Conservation (phyloP, 2,113 vertebrate species). For the Caranx melampygus region DNA sequence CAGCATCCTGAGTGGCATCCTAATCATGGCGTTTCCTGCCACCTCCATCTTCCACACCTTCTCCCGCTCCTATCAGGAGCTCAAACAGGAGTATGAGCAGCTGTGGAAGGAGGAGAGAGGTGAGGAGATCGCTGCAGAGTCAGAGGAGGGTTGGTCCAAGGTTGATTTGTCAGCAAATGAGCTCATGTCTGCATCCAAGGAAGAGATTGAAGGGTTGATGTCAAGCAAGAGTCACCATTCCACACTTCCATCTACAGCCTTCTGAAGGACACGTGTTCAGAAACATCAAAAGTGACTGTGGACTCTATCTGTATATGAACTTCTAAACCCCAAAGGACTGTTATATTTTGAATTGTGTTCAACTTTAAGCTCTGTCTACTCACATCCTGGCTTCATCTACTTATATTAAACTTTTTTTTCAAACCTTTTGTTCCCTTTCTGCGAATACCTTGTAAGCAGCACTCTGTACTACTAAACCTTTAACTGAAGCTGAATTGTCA, state of each 20-base stretch:
- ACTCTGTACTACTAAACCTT: neutral
- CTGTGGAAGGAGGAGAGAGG: slow-evolving; percentile 82
- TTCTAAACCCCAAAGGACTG: slow-evolving; percentile 23
- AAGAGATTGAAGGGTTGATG: neutral
- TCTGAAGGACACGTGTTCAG: slow-evolving; percentile 31
- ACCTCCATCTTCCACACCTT: slow-evolving; percentile 98
- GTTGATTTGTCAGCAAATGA: neutral
- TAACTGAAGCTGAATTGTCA: neutral
- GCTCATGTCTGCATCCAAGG: neutral
- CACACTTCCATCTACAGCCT: slow-evolving; percentile 52
- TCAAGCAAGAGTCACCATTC: neutral
- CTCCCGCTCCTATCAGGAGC: slow-evolving; percentile 92
- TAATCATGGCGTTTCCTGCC: slow-evolving; percentile 98
- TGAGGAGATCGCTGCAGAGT: slow-evolving; percentile 49
- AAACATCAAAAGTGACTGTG: neutral
- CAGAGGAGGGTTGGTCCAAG: slow-evolving; percentile 40
- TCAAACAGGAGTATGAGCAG: slow-evolving; percentile 89
- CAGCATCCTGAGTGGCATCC: slow-evolving; percentile 96
- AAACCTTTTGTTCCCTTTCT: neutral
- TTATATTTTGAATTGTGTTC: neutral
- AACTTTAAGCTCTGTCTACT: neutral
- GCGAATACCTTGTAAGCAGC: neutral
- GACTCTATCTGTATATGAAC: neutral
- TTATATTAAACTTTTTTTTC: neutral
- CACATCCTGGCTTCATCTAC: neutral